Percentiles rank a stretch among this genome's conserved stretches.
Conservation (phyloP, 1,140 invertebrate species). For the Saccostrea cuccullata region DNA sequence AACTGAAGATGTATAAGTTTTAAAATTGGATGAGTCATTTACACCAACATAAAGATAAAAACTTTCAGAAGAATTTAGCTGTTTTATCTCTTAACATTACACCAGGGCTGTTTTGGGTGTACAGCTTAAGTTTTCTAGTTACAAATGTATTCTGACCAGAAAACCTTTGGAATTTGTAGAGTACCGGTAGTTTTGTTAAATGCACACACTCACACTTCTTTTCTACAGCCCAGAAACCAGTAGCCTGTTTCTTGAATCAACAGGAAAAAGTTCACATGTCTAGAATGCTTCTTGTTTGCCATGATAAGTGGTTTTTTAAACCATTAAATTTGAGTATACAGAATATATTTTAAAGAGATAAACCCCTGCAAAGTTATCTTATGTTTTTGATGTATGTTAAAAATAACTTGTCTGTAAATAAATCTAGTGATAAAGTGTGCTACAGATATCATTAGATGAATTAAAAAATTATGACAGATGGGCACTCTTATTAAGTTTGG, state of each 20-base stretch:
- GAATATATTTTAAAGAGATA: neutral
- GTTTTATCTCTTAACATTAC: neutral
- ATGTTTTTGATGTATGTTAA: neutral
- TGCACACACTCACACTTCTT: neutral
- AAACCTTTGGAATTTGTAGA: neutral
- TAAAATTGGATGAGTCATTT: constrained; percentile 19
- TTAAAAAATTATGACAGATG: neutral
- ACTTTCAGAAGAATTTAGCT: neutral
- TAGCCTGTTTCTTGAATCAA: neutral
- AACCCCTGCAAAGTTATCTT: neutral
- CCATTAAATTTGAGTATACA: neutral
- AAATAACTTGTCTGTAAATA: constrained; percentile 3
- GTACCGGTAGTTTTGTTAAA: neutral
- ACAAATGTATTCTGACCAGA: neutral
- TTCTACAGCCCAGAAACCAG: neutral
- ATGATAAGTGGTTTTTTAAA: constrained; percentile 20
- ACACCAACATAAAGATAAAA: neutral
- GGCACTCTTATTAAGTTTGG: neutral
- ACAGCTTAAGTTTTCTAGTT: neutral
- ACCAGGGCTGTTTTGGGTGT: neutral
- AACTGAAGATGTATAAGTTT: neutral
- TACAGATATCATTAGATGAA: neutral
- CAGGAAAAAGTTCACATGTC: neutral
- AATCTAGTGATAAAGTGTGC: neutral
- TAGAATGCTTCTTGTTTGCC: neutral